These are phyloP conservation scores for Crenuchus spilurus DNA, from an alignment of 2,797 vertebrate species.

Conservation along the genomic window DNA sequence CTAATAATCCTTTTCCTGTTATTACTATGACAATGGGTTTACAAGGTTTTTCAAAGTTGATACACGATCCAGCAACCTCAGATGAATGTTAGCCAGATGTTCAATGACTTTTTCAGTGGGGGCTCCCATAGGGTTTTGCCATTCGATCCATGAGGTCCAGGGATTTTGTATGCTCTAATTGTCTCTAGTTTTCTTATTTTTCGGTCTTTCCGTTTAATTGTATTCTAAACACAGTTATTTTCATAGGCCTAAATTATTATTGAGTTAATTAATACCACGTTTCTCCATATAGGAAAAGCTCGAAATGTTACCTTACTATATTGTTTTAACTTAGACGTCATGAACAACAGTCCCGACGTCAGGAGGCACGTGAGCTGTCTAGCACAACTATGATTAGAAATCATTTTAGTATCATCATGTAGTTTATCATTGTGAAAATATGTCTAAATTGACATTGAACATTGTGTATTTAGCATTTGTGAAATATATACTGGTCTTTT, in stretches of 20 bases:
- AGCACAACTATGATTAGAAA: too few species aligned
- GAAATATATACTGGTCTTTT: too few species aligned
- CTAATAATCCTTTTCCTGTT: not conserved
- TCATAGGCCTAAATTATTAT: not conserved
- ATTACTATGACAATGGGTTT: conserved; percentile 18
- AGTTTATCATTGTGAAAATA: too few species aligned
- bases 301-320: too few species aligned
- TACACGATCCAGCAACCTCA: conserved; percentile 33
- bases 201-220: not conserved
- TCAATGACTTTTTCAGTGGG: conserved; percentile 40
- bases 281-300: too few species aligned
- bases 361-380: too few species aligned
- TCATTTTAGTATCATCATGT: too few species aligned
- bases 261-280: not conserved
- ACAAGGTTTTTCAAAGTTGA: conserved; percentile 24
- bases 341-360: too few species aligned
- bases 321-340: too few species aligned
- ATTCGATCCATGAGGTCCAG: conserved; percentile 2
- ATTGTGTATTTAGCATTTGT: too few species aligned
- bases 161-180: conserved; percentile 27
- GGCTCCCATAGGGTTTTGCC: conserved; percentile 35
- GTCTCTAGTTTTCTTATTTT: conserved; percentile 4
- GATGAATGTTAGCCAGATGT: conserved; percentile 46
- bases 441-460: too few species aligned
- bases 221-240: too few species aligned